phyloP scores from a whole-genome alignment of 2,888 invertebrate species.

The Boloria selene region DNA sequence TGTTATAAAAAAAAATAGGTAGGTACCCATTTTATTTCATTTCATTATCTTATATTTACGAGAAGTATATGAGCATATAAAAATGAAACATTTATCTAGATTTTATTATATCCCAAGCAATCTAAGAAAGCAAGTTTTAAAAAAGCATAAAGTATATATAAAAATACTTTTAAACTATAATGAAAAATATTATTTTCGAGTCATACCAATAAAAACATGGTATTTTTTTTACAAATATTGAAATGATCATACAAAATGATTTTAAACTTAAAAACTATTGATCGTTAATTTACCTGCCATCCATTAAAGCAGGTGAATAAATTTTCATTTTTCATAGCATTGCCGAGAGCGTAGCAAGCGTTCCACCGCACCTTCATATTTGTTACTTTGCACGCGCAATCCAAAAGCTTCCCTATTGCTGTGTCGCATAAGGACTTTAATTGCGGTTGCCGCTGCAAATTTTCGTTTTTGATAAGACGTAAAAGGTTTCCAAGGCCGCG shows the following conservation, averaged over 20 bases:
- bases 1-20: too few species aligned
- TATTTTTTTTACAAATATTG: not conserved
- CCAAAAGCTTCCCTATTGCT: constrained; percentile 86
- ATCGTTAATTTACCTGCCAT: constrained; percentile 75
- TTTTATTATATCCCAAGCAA: too few species aligned
- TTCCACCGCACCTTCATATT: constrained; percentile 97
- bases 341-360: constrained; percentile 93
- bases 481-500: constrained; percentile 91
- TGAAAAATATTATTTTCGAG: too few species aligned
- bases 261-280: not conserved
- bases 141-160: too few species aligned
- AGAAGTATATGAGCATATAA: too few species aligned
- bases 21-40: too few species aligned
- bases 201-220: too few species aligned
- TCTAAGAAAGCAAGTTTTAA: too few species aligned
- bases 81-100: too few species aligned
- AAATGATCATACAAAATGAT: not conserved
- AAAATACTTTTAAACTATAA: too few species aligned
- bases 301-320: constrained; percentile 70
- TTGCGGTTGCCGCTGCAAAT: constrained; percentile 70
- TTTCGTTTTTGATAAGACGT: constrained; percentile 81
- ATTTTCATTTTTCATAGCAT: constrained; percentile 85
- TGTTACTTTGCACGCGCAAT: constrained; percentile 85
- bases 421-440: constrained; percentile 80
- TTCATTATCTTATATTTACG: too few species aligned